Evolutionary conservation across 92 coral and sea anemone species (phyloP), one percentile per base, ranked within the genome.

Genomic region (Porites cylindrica): DNA sequence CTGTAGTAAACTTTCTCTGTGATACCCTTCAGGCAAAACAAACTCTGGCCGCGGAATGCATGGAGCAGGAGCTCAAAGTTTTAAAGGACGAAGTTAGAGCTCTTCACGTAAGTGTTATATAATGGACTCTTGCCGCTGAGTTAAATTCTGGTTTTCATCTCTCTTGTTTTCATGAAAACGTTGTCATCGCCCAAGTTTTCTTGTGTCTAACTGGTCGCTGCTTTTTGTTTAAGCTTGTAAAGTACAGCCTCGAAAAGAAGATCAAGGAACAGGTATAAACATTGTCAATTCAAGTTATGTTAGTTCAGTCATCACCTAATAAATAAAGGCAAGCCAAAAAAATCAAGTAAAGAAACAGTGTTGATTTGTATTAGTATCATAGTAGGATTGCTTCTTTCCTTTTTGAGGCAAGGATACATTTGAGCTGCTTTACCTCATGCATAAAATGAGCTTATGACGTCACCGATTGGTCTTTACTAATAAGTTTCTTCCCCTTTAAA

Each of bases 61-160:
- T 87, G 10, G 94, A 88, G 29, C 92, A 93, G 71, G 98, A 97
- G 61, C 88, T 95, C 67, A 95, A 86, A 66, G 91, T 91, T 51
- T 79, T 97, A 20, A 97, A 95, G 76, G 98, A 95, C 51, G 98
- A 97, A 88, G 93, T 97, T 75, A 90, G 97, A 90, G 90, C 97
- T 14, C 86, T 97, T 51, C 94, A 95, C 66, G 99, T 96, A 85
- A 91, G 98, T 83, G 26, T 38, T 14, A 26, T 20, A 8, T 7
- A 62, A 65, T 83, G 72, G 4, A 53, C 11, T 54, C 12, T 32
- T 67, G 51, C 51, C 7, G 73, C 50, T 4, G 16, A 11, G 61
- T 8, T 2, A 38, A 38, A 38, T 38, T 38, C 47, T 38, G 47
- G 47, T 38, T 38, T 38, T 38, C 47, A 38, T 38, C 47, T 38